A percentile compares a stretch with the other conserved stretches of the same genome.
These are phyloP conservation scores for Ridgeia piscesae DNA, from an alignment of 1,140 invertebrate species.

Conservation along the genomic window DNA sequence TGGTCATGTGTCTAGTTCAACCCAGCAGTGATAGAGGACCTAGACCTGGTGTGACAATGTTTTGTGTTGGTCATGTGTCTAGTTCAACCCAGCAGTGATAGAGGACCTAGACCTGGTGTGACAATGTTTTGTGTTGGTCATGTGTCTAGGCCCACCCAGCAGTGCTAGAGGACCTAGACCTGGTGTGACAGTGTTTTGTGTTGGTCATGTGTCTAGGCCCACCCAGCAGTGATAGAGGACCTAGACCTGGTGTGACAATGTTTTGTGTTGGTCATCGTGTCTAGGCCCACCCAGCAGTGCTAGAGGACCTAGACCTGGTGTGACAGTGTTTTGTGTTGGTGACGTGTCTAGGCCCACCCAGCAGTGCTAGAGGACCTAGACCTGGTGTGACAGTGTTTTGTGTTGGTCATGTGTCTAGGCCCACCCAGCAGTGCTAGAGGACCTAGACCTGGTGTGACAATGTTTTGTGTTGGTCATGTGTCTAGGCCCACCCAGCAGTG, in stretches of 20 bases:
- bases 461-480: not conserved
- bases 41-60: slow-evolving; percentile 78
- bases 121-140: not conserved
- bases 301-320: slow-evolving; percentile 89
- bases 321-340: not conserved
- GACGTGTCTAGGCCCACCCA: slow-evolving; percentile 73
- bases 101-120: slow-evolving; percentile 87
- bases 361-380: slow-evolving; percentile 86
- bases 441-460: slow-evolving; percentile 80
- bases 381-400: slow-evolving; percentile 66
- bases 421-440: slow-evolving; percentile 80
- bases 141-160: slow-evolving; percentile 76
- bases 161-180: slow-evolving; percentile 84
- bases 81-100: slow-evolving; percentile 84
- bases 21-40: slow-evolving; percentile 79
- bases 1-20: slow-evolving; percentile 68
- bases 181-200: slow-evolving; percentile 65
- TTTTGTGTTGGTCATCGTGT: not conserved
- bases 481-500: slow-evolving; percentile 82
- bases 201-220: slow-evolving; percentile 65
- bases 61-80: not conserved
- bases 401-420: slow-evolving; percentile 63
- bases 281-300: slow-evolving; percentile 82
- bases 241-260: slow-evolving; percentile 78
- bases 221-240: slow-evolving; percentile 81